Base-by-base conservation (phyloP, 2,113 vertebrate species). In the Poeciliopsis turrubarensis region DNA sequence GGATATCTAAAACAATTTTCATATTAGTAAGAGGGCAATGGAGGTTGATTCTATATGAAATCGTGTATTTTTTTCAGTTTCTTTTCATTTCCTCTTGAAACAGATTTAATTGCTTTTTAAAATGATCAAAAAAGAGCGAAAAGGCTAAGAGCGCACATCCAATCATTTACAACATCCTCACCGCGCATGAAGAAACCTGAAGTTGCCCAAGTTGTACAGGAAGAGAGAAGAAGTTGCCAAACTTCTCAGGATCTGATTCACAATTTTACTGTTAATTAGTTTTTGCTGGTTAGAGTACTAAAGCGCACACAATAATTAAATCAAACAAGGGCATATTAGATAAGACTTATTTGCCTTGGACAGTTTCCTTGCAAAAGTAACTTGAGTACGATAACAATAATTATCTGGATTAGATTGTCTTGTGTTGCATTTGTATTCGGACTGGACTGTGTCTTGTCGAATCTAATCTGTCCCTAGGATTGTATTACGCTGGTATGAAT, bases 51-150 rank as follows among this genome's bases (percentile, higher is more conserved):
- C 79, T 73, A 74, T 77, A 61, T 74, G 72, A 68, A 61, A 83
- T 76, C 81, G 5, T 71, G 78, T 84, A 73, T 85, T 84, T 72
- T 29, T 86, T 87, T 14, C 3, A 41, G 39, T 75, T 67, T 75
- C 70, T 75, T 30, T 80, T 41, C 32, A 60, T 89, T 89, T 86
- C 74, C 77, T 83, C 84, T 71, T 25, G 72, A 81, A 41, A 88
- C n/a, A 68, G 77, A 73, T 85, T 85, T 90, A 90, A 92, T 92
- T 91, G 76, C 70, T 14, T 80, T 91, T 92, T 86, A 86, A 91
- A 86, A 86, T 73, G 83, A 89, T 80, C 72, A 90, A 89, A 88
- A 15, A 32, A 68, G 17, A 73, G 65, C 31, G 14, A 32, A 68
- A 47, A 73, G 65, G 67, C 39, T 79, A 73, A 81, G 75, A 5